Conservation (phyloP, 2,888 invertebrate species). For the Chrysolina haemoptera region DNA sequence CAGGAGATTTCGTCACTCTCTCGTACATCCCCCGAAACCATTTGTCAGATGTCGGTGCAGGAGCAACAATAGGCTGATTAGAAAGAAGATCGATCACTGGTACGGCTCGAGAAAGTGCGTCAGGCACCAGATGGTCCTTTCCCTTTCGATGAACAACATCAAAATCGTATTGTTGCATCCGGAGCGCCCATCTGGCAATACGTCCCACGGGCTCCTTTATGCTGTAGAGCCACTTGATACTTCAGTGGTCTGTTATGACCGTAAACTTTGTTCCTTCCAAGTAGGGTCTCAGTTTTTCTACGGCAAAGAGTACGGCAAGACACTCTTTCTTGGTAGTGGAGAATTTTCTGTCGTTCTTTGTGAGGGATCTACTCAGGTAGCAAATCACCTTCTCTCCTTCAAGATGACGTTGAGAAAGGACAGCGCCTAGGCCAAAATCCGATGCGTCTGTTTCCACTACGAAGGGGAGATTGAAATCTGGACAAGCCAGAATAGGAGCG, state of each 20-base stretch:
- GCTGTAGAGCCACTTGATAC: conserved; percentile 9
- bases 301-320: too few relatives aligned
- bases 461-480: conserved; percentile 42
- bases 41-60: neutral
- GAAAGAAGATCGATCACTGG: neutral
- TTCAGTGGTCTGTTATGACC: conserved; percentile 41
- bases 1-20: neutral
- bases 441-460: conserved; percentile 40
- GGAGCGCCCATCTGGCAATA: conserved; percentile 44
- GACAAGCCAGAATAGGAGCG: conserved; percentile 47
- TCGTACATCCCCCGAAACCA: neutral
- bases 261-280: conserved; percentile 45
- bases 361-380: conserved; percentile 44
- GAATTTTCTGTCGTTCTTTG: conserved; percentile 43
- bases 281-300: conserved; percentile 47
- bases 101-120: conserved; percentile 42
- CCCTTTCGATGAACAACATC: conserved; percentile 44
- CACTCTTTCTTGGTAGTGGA: conserved; percentile 43
- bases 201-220: conserved; percentile 38
- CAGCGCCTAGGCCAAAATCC: conserved; percentile 3
- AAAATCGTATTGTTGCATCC: conserved; percentile 42
- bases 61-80: neutral
- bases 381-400: conserved; percentile 18
- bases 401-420: neutral
- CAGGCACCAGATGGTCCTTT: conserved; percentile 45